A percentile compares a stretch with the other conserved stretches of the same genome.
phyloP scores from a whole-genome alignment of 2,797 vertebrate species.

The Anguilla marmorata region DNA sequence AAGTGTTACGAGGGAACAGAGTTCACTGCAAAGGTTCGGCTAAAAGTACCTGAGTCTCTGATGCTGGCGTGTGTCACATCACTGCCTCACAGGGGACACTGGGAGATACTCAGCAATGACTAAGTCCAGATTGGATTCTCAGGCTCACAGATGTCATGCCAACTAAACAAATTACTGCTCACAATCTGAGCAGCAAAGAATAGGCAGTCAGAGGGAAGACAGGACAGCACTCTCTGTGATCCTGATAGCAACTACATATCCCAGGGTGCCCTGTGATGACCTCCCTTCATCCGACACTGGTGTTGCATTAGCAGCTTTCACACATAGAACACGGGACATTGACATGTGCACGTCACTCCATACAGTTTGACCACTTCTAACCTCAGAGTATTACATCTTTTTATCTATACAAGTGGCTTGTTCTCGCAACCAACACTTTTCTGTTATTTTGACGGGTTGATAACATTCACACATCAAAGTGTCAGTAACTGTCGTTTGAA shows the following conservation, averaged over 20 bases:
- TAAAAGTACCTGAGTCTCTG: neutral
- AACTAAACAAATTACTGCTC: no score
- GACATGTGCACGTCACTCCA: neutral
- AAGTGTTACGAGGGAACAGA: neutral
- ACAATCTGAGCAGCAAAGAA: neutral
- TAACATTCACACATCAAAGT: neutral
- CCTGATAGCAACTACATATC: neutral
- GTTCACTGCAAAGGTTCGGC: neutral
- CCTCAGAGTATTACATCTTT: neutral
- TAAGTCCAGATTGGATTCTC: neutral
- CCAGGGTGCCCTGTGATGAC: neutral
- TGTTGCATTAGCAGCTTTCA: neutral
- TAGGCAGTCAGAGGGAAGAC: neutral
- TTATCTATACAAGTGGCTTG: neutral
- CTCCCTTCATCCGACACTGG: neutral
- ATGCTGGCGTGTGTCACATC: neutral
- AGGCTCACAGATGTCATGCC: neutral
- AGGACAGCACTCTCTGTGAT: neutral
- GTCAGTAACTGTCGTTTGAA: neutral
- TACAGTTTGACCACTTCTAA: neutral
- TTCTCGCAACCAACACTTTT: neutral
- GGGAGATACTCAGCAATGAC: neutral
- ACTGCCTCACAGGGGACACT: neutral
- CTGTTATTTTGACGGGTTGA: neutral
- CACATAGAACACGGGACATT: neutral